A percentile compares a stretch with the other conserved stretches of the same genome.
Evolutionary conservation across 1,140 invertebrate genomes (phyloP).

Genomic region (Micrasema longulum): DNA sequence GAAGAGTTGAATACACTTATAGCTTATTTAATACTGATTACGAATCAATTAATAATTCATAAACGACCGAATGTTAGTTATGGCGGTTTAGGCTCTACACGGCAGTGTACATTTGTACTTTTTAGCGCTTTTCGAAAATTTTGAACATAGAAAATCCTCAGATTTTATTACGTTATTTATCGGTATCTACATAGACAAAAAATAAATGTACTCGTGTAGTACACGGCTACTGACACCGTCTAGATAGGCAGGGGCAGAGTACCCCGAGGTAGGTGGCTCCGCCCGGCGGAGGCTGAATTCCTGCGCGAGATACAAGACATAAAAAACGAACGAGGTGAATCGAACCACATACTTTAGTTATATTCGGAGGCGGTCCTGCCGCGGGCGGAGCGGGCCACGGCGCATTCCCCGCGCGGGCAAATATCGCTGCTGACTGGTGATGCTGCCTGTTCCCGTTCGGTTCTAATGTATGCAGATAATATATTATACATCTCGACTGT

Average conservation of each 20-base stretch:
- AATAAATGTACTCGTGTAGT: constrained; percentile 1
- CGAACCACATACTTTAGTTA: constrained; percentile 30
- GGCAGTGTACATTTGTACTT: constrained; percentile 1
- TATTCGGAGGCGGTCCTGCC: constrained; percentile 31
- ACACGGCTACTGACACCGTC: background rate
- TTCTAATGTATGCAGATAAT: too few species aligned
- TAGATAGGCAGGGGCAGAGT: background rate
- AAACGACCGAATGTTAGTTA: too few species aligned
- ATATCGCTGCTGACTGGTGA: too few species aligned
- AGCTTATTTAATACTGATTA: too few species aligned
- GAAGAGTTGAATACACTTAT: too few species aligned
- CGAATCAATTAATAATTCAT: too few species aligned
- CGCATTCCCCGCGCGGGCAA: constrained; percentile 17
- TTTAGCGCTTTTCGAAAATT: too few species aligned
- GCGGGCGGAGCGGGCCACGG: background rate
- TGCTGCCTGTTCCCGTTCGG: too few species aligned
- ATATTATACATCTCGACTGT: too few species aligned
- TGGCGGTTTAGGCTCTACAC: background rate
- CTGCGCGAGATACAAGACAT: constrained; percentile 17
- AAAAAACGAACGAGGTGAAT: constrained; percentile 34
- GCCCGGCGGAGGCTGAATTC: constrained; percentile 3
- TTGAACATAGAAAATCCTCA: too few species aligned
- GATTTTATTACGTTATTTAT: too few species aligned
- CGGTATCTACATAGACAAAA: background rate
- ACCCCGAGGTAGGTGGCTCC: background rate